Evolutionary conservation across 1,140 invertebrate species (phyloP), one percentile per base, ranked within the genome.

Genomic region (Geopemphigus sp.): DNA sequence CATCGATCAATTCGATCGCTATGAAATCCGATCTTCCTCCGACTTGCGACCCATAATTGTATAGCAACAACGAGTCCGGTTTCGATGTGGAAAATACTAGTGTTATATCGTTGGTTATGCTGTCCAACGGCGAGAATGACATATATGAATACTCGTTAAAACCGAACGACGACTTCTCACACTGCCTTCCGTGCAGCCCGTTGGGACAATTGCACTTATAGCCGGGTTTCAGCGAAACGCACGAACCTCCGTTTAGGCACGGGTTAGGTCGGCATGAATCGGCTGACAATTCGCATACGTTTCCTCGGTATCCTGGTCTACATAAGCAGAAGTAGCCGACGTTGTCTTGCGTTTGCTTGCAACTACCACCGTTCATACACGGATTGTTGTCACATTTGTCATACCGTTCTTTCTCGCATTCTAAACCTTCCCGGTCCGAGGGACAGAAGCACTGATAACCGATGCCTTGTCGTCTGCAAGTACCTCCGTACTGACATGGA

Each of bases 11-110:
- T 86, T 98, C 95, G 57, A 98, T 88, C 0, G 95, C 94, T 45
- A 98, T 89, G 84, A 97, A 98, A 84, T 97, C 95, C 0, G 94
- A 96, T 82, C 95, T 87, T 5, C 95, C 95, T 39, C 94, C 93
- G 59, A 90, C 93, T 84, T 94, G 93, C 0, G 90, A 86, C 1
- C 95, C 95, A 83, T 93, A 97, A 83, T 97, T 97, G 85, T 97
- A 98, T 0, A 96, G 87, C 0, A 98, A 85, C 10, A 98, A 86
- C 1, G 94, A 91, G 85, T 96, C 91, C 0, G 90, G 88, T 85
- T 95, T 95, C 0, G 92, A 94, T 0, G 95, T 98, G 15, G 95
- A 93, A 85, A 98, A 97, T 26, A 94, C 91, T 39, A 97, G 91
- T 0, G 94, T 93, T 72, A 97, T 95, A 83, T 97, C 94, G 84